Evolutionary conservation across 1,140 invertebrate species (phyloP), one percentile per base, ranked within the genome.

Genomic region (Bombus confusus): DNA sequence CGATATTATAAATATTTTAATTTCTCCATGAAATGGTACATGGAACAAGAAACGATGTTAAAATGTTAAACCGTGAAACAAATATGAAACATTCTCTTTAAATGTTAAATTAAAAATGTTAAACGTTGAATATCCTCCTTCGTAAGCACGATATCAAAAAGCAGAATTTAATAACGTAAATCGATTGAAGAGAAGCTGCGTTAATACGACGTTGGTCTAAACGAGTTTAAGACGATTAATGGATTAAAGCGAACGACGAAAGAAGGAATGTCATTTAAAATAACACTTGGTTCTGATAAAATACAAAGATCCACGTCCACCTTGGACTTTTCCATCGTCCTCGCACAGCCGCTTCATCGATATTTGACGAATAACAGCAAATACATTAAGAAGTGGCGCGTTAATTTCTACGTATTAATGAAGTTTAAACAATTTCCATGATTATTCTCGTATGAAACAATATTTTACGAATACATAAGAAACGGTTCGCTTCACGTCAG

Each of bases 381-480:
- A 12, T 15, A 4, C 13, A 28, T 34, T 5, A 10, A 22, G 1
- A 18, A 25, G n/a, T 13, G 41, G 0, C 13, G 2, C 3, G 77
- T 72, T 66, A 31, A 68, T 59, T 41, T 15, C 15, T 28, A 74
- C 22, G 25, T 80, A 64, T 71, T 4, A 0, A 13, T 68, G n/a
- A 12, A 18, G 59, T 37, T 59, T 6, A 37, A n/a, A 18, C 64
- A 5, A 12, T 18, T 31, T 22, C 4, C 10, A 5, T 41, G 52
- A 5, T 37, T 5, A 34, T 28, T 22, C 2, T 18, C 3, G 57
- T 8, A 28, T 31, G 41, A 59, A 71, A 59, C 64, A n/a, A 79
- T 85, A 80, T 66, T 73, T 68, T 15, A 57, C 66, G 78, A 59
- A 47, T 34, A 52, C 57, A 25, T 81, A 73, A 66, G 77, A 74